Evolutionary conservation across 2,113 vertebrate genomes (phyloP), one percentile per base, ranked within the genome.

Genomic region (Donacobius atricapilla): DNA sequence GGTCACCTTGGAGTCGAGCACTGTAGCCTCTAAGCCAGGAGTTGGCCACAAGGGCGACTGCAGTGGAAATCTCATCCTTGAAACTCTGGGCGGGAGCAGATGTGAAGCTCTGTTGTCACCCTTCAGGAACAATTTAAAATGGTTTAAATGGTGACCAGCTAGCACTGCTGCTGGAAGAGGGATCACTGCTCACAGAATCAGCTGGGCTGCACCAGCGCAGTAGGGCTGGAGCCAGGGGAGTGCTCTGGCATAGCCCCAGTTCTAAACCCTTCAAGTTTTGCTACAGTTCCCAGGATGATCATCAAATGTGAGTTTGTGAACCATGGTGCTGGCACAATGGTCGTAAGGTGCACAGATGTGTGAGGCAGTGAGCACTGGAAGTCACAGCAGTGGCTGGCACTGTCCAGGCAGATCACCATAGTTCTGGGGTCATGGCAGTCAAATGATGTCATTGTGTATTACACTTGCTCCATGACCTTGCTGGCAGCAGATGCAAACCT

Each of bases 61-160:
- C 33, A 24, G 53, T 42, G 66, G 54, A 83, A 92, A 88, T 57
- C 0, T 2, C 65, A 68, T 42, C 48, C 58, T 89, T 18, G 6
- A 66, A 93, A 72, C 0, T 0, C 47, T 0, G 0, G 45, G 28
- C 0, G 0, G 2, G 7, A 79, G 68, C 63, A 87, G 15, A 56
- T 3, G 7, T 47, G 48, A 33, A 48, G 44, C n/a, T 92, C 66
- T 30, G 5, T 47, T 50, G 71, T 65, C 42, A 78, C 40, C 48
- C 27, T 71, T 89, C 39, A 28, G 27, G 22, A 70, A 23, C 20
- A 42, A 27, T 92, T 88, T 58, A 4, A 89, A 44, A 73, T 23
- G 2, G 53, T 68, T 86, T 51, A 37, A 68, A 60, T 51, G 3
- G 48, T 35, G 39, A 48, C 57, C 63, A 58, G 53, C 50, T 39